Conservation (phyloP, 2,888 invertebrate species). For the Sylvicola fuscatus region DNA sequence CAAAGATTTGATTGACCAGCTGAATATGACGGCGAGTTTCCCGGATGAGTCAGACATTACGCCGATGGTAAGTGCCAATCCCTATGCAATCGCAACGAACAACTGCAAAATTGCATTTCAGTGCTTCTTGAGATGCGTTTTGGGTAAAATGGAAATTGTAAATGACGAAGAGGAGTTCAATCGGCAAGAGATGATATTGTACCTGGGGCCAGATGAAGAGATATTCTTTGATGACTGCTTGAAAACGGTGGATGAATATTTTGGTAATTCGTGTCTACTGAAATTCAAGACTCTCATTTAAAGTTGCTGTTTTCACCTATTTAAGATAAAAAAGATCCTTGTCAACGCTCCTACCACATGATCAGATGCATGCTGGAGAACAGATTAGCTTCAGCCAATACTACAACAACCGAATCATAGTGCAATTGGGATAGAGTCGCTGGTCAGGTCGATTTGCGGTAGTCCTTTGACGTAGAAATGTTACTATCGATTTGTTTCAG, state of each 20-base stretch:
- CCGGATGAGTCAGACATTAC: slow-evolving; percentile 28
- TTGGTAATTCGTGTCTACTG: no score
- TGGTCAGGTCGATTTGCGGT: no score
- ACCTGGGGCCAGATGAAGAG: no score
- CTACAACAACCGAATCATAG: no score
- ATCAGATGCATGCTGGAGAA: slow-evolving; percentile 29
- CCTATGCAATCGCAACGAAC: slow-evolving; percentile 1
- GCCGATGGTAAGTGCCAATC: slow-evolving; percentile 22
- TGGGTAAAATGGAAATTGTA: slow-evolving; percentile 20
- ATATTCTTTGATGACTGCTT: no score
- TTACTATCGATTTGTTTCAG: no score
- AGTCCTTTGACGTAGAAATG: no score
- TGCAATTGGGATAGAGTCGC: no score
- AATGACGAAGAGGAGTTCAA: slow-evolving; percentile 18
- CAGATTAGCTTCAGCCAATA: slow-evolving; percentile 15
- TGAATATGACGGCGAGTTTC: slow-evolving; percentile 28
- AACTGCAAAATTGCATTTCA: slow-evolving; percentile 9
- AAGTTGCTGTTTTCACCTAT: no score
- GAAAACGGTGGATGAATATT: no score
- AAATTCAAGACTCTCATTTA: no score
- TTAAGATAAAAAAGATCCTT: slow-evolving; percentile 13
- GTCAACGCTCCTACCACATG: slow-evolving; percentile 30
- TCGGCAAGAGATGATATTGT: no score
- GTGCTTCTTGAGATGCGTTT: slow-evolving; percentile 28
- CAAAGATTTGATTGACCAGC: slow-evolving; percentile 24